phyloP scores from a whole-genome alignment of 2,113 vertebrate genomes.

The Rutilus rutilus region DNA sequence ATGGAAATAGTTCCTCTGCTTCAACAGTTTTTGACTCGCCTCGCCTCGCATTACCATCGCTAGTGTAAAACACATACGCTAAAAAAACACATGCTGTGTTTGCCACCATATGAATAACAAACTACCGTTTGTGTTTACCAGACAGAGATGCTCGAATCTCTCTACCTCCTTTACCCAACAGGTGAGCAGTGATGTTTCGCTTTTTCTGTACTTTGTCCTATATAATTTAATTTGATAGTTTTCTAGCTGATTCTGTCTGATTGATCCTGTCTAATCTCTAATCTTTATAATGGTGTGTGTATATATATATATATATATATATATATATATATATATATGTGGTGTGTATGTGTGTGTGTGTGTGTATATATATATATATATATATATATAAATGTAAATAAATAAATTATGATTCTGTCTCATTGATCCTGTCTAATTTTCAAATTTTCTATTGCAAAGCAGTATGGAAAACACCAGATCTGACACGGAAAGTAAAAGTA shows the following conservation, averaged over 20 bases:
- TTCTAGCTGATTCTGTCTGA: too few species aligned
- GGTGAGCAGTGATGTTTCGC: conserved; percentile 52
- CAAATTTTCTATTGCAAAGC: not conserved
- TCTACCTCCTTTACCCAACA: conserved; percentile 74
- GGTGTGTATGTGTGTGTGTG: too few species aligned
- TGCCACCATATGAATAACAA: not conserved
- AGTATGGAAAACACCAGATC: conserved; percentile 5
- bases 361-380: too few species aligned
- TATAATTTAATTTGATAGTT: too few species aligned
- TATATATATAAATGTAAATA: too few species aligned
- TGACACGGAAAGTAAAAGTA: conserved; percentile 34
- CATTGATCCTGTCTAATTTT: not conserved
- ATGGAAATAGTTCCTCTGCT: not conserved
- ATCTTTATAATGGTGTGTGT: too few species aligned
- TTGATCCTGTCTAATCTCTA: too few species aligned
- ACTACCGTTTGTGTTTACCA: conserved; percentile 54
- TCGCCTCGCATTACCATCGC: not conserved
- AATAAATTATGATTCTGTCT: not conserved
- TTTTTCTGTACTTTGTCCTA: not conserved
- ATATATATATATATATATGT: too few species aligned
- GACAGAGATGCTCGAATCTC: conserved; percentile 63
- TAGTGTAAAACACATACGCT: not conserved
- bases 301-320: too few species aligned
- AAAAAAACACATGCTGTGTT: too few species aligned
- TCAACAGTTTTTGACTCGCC: not conserved